These are phyloP conservation scores for Sebastes hubbsi DNA, from an alignment of 2,797 vertebrate species.

Conservation along the genomic window DNA sequence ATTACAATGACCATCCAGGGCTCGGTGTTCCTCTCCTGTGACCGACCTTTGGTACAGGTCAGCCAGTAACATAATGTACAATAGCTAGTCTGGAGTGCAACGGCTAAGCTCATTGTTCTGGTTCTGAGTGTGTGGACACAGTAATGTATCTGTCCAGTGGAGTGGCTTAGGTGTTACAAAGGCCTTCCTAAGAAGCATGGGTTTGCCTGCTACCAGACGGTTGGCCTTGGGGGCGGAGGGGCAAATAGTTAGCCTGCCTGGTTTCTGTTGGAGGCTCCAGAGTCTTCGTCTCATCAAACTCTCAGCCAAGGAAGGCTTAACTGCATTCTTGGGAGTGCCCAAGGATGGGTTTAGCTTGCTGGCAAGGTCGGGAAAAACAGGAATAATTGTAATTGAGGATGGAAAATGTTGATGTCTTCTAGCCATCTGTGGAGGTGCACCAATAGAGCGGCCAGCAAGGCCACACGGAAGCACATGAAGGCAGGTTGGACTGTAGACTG, in stretches of 20 bases:
- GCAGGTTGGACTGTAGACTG: background rate
- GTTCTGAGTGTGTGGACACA: slow-evolving; percentile 28
- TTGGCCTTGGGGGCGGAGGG: background rate
- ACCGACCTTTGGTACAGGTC: slow-evolving; percentile 30
- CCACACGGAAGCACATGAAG: background rate
- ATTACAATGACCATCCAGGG: slow-evolving; percentile 8
- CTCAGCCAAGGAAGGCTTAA: slow-evolving; percentile 24
- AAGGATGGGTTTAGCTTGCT: slow-evolving; percentile 6
- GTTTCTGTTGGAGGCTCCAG: slow-evolving; percentile 25
- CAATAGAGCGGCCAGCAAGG: background rate
- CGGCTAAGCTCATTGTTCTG: slow-evolving; percentile 33
- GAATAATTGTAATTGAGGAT: slow-evolving; percentile 1
- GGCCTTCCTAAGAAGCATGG: slow-evolving; percentile 38
- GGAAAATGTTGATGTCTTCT: background rate
- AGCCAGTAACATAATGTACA: slow-evolving; percentile 27
- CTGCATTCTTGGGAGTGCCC: slow-evolving; percentile 24
- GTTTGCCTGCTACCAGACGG: slow-evolving; percentile 27
- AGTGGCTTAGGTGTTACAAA: slow-evolving; percentile 32
- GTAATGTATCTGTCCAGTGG: slow-evolving; percentile 40
- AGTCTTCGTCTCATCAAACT: slow-evolving; percentile 26
- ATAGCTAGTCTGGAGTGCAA: slow-evolving; percentile 22
- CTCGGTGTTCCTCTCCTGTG: slow-evolving; percentile 24
- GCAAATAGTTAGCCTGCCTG: slow-evolving; percentile 10
- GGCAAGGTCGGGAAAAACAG: background rate
- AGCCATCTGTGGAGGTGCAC: background rate